Evolutionary conservation across 2,113 vertebrate species (phyloP).

Genomic region (Phylloscopus trochilus): DNA sequence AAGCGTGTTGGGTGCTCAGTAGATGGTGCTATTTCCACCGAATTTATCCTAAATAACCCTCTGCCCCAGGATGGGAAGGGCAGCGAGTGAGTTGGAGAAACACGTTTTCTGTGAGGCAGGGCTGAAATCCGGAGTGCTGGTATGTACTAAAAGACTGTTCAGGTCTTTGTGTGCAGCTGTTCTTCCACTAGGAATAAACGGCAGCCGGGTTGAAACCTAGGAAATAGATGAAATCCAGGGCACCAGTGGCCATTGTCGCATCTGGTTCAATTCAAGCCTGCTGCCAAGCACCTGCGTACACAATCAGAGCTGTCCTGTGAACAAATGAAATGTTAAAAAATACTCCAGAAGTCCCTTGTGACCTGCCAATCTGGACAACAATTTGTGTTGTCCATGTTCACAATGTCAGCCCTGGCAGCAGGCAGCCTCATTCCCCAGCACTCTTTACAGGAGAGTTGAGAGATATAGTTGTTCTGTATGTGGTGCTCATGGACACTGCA

Average conservation of each 20-base stretch:
- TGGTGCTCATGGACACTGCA: not conserved
- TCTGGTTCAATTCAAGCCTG: not conserved
- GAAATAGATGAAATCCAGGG: not conserved
- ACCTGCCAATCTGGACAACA: not conserved
- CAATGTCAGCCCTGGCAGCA: not conserved
- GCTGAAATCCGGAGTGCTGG: not conserved
- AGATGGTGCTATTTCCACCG: conserved; percentile 35
- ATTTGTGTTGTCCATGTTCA: not conserved
- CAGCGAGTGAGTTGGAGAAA: not conserved
- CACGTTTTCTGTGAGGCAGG: not conserved
- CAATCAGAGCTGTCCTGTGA: not conserved
- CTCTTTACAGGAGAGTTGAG: not conserved
- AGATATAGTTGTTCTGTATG: not conserved
- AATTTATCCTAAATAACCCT: not conserved
- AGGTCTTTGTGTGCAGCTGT: not conserved
- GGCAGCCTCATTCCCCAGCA: not conserved
- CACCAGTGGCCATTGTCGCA: not conserved
- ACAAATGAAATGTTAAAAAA: not conserved
- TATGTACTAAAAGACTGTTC: not conserved
- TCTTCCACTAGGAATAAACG: not conserved
- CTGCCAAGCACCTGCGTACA: not conserved
- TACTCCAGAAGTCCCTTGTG: not conserved
- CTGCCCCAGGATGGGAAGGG: not conserved
- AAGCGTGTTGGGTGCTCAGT: not conserved
- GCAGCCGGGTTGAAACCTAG: not conserved